Base-by-base conservation (phyloP, 1,140 invertebrate genomes). In the Caenorhabditis remanei region DNA sequence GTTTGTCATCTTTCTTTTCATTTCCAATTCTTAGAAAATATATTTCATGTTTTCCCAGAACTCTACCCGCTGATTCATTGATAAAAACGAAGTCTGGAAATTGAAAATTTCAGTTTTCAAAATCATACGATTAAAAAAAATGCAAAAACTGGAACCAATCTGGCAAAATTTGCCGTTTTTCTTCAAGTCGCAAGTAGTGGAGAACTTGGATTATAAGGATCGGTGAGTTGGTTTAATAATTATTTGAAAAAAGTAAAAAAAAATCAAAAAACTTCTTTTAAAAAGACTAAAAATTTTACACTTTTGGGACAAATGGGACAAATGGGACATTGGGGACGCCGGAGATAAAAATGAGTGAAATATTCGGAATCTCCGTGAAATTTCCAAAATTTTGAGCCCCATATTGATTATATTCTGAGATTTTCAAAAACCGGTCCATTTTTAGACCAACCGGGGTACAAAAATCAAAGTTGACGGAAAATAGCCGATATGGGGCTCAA, bases 131-230 rank as follows among this genome's bases (percentile, higher is more conserved):
- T 13, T n/a, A n/a, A 65, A 40, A 21, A 19, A 43, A 46, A 71
- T 46, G 40, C 41, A 41, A n/a, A 46, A 46, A 46, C 13, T n/a
- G 67, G 67, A 71, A 21, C 40, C 43, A n/a, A n/a, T 32, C 19
- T 71, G 67, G 67, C 13, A 43, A 19, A n/a, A 71, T 46, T 71
- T 71, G 67, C 67, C 67, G 9, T n/a, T 71, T n/a, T 4, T n/a
- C 13, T 71, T 71, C 67, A 71, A 71, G 16, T n/a, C 43, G 5
- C 6, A 3, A 2, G 41, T 43, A 9, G 67, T 71, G 4, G 16
- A 71, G n/a, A 19, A 46, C 16, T 71, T 71, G 67, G 41, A 19
- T 14, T 71, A 71, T n/a, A 71, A 46, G 6, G 19, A 46, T 46
- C 67, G 67, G 67, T 71, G 13, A 46, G 67, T 71, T 8, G 50